phyloP scores from a whole-genome alignment of 2,797 vertebrate genomes.

The Vipera ursinii region DNA sequence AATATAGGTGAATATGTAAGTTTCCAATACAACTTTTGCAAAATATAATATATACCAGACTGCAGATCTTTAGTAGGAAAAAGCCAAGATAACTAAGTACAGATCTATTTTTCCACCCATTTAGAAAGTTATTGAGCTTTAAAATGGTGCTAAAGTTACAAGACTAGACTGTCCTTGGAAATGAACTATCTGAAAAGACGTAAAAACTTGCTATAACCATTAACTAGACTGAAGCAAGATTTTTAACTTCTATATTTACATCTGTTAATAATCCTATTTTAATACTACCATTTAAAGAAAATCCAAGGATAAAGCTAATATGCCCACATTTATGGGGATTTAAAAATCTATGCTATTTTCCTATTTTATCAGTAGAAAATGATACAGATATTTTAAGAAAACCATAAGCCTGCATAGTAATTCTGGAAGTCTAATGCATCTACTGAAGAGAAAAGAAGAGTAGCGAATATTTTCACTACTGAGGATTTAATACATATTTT shows the following conservation, averaged over 20 bases:
- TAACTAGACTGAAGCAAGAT: not conserved
- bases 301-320: not conserved
- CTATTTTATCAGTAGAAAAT: not conserved
- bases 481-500: not conserved
- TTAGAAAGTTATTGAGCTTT: not conserved
- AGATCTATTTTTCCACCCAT: not conserved
- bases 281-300: not conserved
- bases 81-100: not conserved
- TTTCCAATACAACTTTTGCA: not conserved
- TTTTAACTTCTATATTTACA: not conserved
- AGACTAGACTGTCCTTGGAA: not conserved
- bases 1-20: not conserved
- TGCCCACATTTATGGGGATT: not conserved
- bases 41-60: not conserved
- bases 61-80: not conserved
- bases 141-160: not conserved
- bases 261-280: not conserved
- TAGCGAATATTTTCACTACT: not conserved
- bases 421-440: too few species aligned
- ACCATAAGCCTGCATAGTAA: not conserved
- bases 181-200: not conserved
- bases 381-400: not conserved
- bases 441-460: not conserved
- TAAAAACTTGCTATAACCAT: not conserved
- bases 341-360: not conserved